Percentiles rank a stretch among this genome's conserved stretches.
These are phyloP conservation scores for Microtus pennsylvanicus DNA, from an alignment of 2,113 vertebrate genomes.

Conservation along the genomic window DNA sequence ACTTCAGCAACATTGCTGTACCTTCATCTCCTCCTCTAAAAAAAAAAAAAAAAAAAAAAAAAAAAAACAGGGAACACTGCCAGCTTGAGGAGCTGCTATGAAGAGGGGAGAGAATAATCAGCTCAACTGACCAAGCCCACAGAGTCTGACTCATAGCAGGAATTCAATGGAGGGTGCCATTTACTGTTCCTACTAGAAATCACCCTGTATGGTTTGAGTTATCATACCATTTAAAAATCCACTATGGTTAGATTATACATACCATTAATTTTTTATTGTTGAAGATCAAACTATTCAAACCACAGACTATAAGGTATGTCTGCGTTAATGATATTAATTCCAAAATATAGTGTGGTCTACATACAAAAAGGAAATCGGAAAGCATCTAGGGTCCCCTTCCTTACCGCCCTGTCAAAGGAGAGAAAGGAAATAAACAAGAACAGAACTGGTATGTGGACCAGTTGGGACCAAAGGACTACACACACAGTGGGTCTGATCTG, in stretches of 20 bases:
- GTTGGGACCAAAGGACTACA: fast-evolving
- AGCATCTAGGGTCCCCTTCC: too few species aligned
- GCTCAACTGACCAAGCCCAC: neutral
- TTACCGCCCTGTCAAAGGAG: neutral
- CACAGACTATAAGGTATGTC: neutral
- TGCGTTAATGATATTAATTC: neutral
- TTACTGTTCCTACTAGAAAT: neutral
- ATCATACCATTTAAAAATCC: neutral
- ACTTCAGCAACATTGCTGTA: neutral
- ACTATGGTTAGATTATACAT: neutral
- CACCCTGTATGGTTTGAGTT: neutral
- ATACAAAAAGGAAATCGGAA: neutral
- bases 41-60: too few species aligned
- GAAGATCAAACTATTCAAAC: neutral
- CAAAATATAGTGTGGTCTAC: fast-evolving
- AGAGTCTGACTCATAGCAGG: neutral
- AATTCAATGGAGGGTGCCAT: neutral
- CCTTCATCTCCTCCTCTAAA: neutral
- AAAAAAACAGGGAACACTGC: neutral
- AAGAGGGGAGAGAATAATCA: neutral
- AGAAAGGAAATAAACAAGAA: neutral
- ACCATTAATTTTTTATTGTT: neutral
- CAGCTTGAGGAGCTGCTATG: neutral
- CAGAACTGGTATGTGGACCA: neutral
- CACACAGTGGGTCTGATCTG: neutral